Conservation (phyloP, 2,797 vertebrate species). For the Lutjanus campechanus region DNA sequence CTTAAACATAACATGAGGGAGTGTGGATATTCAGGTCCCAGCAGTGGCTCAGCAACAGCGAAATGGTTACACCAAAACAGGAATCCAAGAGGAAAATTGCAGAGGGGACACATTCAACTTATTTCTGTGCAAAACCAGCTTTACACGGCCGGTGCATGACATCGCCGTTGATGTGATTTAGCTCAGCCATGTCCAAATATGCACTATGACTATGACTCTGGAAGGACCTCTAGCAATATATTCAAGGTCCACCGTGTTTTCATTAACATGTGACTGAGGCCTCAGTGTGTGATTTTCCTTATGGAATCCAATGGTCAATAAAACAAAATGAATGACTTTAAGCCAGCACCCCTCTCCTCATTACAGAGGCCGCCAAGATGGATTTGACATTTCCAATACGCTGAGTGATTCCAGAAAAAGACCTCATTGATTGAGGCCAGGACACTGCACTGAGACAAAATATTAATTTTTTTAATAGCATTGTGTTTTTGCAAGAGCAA, state of each 20-base stretch:
- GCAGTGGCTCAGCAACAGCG: conserved; percentile 30
- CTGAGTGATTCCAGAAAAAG: conserved; percentile 81
- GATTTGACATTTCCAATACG: conserved; percentile 87
- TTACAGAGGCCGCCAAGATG: conserved; percentile 79
- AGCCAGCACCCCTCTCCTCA: conserved; percentile 72
- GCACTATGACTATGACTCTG: conserved; percentile 48
- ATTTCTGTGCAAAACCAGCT: conserved; percentile 66
- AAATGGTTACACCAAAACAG: conserved; percentile 37
- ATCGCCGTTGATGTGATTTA: conserved; percentile 72
- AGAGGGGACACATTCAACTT: conserved; percentile 50
- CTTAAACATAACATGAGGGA: conserved; percentile 25
- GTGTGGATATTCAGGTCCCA: conserved; percentile 44
- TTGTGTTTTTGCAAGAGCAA: conserved; percentile 53
- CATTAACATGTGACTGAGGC: conserved; percentile 73
- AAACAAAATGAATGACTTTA: conserved; percentile 82
- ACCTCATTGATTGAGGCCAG: conserved; percentile 77
- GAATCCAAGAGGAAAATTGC: conserved; percentile 47
- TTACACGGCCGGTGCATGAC: conserved; percentile 52
- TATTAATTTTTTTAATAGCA: conserved; percentile 76
- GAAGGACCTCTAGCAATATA: conserved; percentile 67
- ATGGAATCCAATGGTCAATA: conserved; percentile 81
- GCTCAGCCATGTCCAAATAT: conserved; percentile 66
- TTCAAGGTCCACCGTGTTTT: conserved; percentile 72
- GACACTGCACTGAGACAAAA: conserved; percentile 67
- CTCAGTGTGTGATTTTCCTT: conserved; percentile 73